Conservation (phyloP, 2,113 vertebrate species). For the Sula dactylatra region DNA sequence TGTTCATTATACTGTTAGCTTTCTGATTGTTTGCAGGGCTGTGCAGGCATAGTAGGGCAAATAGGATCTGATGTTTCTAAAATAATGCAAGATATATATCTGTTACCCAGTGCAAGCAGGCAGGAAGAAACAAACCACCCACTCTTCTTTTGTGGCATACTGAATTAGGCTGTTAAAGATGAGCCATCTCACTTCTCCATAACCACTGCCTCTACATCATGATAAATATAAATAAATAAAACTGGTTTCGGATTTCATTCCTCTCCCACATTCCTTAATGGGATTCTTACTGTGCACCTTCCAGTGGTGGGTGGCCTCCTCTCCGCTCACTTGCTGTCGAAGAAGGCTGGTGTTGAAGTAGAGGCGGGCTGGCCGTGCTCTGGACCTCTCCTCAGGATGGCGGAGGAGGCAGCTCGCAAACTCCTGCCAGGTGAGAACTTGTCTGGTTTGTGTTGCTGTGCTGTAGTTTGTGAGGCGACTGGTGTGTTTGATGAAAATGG, state of each 20-base stretch:
- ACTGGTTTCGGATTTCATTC: neutral
- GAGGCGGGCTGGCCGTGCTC: constrained; percentile 93
- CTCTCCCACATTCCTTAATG: neutral
- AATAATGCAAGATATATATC: neutral
- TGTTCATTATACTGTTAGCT: neutral
- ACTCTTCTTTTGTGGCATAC: neutral
- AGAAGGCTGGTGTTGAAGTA: constrained; percentile 84
- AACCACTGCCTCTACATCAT: neutral
- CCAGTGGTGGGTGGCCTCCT: constrained; percentile 95
- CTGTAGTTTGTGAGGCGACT: neutral
- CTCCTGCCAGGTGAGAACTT: constrained; percentile 87
- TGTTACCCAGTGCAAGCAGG: neutral
- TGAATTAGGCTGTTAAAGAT: neutral
- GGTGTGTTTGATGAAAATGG: neutral
- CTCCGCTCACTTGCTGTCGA: constrained; percentile 91
- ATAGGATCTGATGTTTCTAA: neutral
- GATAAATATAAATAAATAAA: neutral
- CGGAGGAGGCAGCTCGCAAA: constrained; percentile 91
- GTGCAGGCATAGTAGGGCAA: neutral
- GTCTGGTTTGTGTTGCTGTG: neutral
- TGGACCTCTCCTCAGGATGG: constrained; percentile 94
- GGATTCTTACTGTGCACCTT: neutral
- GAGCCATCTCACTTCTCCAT: neutral
- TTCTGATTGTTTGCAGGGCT: neutral
- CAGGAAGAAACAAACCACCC: neutral